Base-by-base conservation (phyloP, 2,888 invertebrate species). In the Allygus modestus region DNA sequence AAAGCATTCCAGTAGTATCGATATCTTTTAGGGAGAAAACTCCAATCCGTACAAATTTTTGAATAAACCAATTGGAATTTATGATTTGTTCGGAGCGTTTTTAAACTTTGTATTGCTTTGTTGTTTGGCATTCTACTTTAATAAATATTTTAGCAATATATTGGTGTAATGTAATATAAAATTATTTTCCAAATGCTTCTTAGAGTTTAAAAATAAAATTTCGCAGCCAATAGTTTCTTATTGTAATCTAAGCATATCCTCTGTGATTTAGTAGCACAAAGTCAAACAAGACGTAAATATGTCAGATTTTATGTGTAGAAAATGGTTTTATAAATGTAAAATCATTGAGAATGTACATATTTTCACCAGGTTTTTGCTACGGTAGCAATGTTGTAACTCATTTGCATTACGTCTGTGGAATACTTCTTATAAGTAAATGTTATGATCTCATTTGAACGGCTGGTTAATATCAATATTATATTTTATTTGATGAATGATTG, bases 231-330 rank as follows among this genome's bases (percentile, higher is more conserved):
- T 31, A 28, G 4, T 58, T 5, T 51, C 51, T 23, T 58, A 9
- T 31, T 65, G 12, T 58, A 65, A 17, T 58, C 20, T 23, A 23
- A 58, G 9, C 23, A 17, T 2, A 28, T 65, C 28, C 65, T 28
- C 65, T 65, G 65, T 65, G 65, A 65, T 65, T 26, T 28, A 28
- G 28, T 15, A 15, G 65, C 65, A 65, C 65, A 65, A 65, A 65
- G 11, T n/a, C n/a, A n/a, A n/a, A n/a, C n/a, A n/a, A n/a, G n/a
- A 23, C 7, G 20, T 58, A 20, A 58, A 23, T 23, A 58, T 58
- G 5, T 5, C 1, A 23, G 58, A 9, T 58, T 58, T 26, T 58
- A 23, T 23, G 20, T 58, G 26, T 2, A 58, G 23, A 23, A 58
- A 9, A 7, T 58, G 26, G 2, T 12, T 58, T 58, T 58, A 26